Percentiles rank a stretch among this genome's conserved stretches.
These are phyloP conservation scores for Eulemur rufifrons DNA, from an alignment of 2,113 vertebrate species.

Conservation along the genomic window DNA sequence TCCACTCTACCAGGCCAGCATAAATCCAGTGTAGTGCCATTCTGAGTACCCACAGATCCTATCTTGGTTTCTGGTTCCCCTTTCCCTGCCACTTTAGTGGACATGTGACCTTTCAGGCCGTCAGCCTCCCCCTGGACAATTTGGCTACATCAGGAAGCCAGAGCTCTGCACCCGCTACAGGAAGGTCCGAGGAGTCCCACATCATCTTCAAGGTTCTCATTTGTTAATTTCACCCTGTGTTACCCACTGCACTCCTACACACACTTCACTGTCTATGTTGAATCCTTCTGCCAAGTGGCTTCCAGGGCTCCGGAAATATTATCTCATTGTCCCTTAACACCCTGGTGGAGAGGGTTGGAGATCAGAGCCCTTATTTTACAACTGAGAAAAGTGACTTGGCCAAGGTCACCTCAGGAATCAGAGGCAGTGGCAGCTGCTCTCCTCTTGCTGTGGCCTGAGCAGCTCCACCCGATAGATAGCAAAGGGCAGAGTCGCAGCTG, in stretches of 20 bases:
- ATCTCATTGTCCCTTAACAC: background rate
- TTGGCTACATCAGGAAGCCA: background rate
- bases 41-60: background rate
- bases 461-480: background rate
- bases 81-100: background rate
- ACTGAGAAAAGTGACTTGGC: conserved; percentile 37
- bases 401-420: background rate
- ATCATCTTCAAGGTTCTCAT: background rate
- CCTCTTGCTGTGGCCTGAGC: background rate
- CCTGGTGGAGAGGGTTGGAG: background rate
- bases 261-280: background rate
- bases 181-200: background rate
- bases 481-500: conserved; percentile 4
- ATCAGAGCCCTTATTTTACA: conserved; percentile 22
- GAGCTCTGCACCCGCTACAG: background rate
- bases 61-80: background rate
- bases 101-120: background rate
- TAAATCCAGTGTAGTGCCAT: background rate
- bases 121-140: background rate
- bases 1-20: background rate
- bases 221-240: background rate
- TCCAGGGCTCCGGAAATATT: background rate
- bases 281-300: conserved; percentile 16
- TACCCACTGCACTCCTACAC: background rate
- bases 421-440: background rate